Conservation (phyloP, 2,113 vertebrate genomes). For the Sebastes fasciatus region DNA sequence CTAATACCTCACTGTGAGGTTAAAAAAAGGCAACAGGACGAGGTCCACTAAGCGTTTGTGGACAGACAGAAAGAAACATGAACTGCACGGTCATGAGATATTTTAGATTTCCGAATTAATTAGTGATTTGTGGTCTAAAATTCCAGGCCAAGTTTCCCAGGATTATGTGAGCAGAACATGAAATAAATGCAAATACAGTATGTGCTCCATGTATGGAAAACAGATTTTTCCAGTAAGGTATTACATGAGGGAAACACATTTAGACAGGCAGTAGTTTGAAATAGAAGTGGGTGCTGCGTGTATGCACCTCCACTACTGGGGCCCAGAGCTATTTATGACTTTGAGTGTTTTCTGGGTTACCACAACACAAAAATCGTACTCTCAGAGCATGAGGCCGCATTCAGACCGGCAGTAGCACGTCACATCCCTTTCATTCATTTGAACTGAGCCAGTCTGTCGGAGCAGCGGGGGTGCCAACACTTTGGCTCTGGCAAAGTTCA, state of each 20-base stretch:
- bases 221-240: constrained; percentile 30
- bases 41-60: background rate
- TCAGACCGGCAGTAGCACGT: background rate
- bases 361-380: background rate
- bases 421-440: background rate
- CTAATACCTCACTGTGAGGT: constrained; percentile 28
- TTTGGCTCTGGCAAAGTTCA: background rate
- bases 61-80: background rate
- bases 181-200: constrained; percentile 36
- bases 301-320: constrained; percentile 27
- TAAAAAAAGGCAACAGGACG: background rate
- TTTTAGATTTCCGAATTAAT: background rate
- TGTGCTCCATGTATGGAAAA: constrained; percentile 14
- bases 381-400: background rate
- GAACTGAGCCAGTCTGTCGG: background rate
- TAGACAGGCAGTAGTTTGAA: constrained; percentile 20
- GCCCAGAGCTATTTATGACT: constrained; percentile 45
- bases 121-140: background rate
- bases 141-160: constrained; percentile 16
- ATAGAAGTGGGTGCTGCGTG: constrained; percentile 25
- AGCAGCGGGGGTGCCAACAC: background rate
- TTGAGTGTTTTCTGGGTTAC: constrained; percentile 2
- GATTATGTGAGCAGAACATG: constrained; percentile 18
- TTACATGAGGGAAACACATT: constrained; percentile 23
- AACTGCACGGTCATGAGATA: constrained; percentile 10